phyloP scores from a whole-genome alignment of 2,888 invertebrate species.

The Prenolepis imparis region DNA sequence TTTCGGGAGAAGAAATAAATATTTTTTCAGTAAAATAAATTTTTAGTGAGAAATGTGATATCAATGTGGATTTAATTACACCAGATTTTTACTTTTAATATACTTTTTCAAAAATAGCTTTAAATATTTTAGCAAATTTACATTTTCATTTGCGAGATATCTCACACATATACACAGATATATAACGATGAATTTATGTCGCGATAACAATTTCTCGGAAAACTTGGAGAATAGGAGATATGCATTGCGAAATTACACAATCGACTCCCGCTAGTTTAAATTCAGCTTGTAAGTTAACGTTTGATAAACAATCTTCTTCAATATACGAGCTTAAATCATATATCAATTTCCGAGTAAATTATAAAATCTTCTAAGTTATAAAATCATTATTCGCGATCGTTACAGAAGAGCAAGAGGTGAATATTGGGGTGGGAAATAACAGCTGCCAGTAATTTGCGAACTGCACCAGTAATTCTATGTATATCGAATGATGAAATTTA shows the following conservation, averaged over 20 bases:
- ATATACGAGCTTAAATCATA: neutral
- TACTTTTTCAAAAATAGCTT: neutral
- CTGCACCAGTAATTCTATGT: conserved; percentile 17
- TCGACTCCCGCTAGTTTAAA: neutral
- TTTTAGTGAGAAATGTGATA: neutral
- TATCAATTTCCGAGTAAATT: neutral
- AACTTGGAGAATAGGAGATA: neutral
- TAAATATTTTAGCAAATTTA: neutral
- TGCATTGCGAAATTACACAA: conserved; percentile 20
- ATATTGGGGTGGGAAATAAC: neutral
- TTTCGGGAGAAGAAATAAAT: neutral
- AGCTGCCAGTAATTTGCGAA: neutral
- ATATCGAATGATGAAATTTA: conserved; percentile 13
- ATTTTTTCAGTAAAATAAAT: neutral
- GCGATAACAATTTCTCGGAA: neutral
- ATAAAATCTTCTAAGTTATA: conserved; percentile 28
- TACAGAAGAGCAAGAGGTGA: neutral
- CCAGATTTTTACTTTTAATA: neutral
- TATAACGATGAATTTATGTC: neutral
- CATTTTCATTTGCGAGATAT: neutral
- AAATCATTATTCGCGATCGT: conserved; percentile 14
- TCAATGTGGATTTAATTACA: neutral
- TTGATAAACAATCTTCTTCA: conserved; percentile 16
- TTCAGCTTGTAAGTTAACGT: conserved; percentile 12
- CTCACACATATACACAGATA: no score